These are phyloP conservation scores for Uropsilus gracilis DNA, from an alignment of 2,113 vertebrate genomes.

Conservation along the genomic window DNA sequence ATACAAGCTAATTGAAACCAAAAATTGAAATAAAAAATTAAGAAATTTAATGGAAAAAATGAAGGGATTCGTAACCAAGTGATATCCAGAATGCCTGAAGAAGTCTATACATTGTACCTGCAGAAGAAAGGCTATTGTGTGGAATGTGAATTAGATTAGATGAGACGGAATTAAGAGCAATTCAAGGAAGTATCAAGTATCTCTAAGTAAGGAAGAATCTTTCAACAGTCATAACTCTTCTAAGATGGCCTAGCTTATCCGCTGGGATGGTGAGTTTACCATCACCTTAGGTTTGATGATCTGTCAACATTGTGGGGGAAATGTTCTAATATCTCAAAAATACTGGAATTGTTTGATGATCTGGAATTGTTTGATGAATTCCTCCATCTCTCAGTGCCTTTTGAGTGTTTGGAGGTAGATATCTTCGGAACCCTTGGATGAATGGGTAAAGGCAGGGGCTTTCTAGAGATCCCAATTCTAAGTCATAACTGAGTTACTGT, in stretches of 20 bases:
- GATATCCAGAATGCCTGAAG: not conserved
- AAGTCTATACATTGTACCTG: not conserved
- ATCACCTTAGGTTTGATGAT: not conserved
- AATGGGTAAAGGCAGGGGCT: not conserved
- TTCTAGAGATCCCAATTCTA: not conserved
- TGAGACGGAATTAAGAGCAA: not conserved
- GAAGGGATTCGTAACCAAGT: not conserved
- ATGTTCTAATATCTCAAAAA: not conserved
- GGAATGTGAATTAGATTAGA: not conserved
- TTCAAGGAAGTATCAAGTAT: not conserved
- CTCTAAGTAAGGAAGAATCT: not conserved
- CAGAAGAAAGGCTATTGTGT: not conserved
- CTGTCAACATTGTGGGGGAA: not conserved
- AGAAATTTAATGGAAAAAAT: not conserved
- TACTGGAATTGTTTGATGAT: not conserved
- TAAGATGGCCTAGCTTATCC: not conserved
- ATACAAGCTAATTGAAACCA: not conserved
- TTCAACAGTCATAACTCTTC: not conserved
- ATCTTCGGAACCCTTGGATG: not conserved
- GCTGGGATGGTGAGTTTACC: not conserved
- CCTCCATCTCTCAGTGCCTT: not conserved
- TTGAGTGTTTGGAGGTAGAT: not conserved
- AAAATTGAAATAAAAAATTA: too few relatives aligned
- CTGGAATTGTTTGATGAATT: not conserved
- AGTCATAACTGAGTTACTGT: not conserved